These are phyloP conservation scores for Frankliniella fusca DNA, from an alignment of 2,888 invertebrate genomes.

Conservation along the genomic window DNA sequence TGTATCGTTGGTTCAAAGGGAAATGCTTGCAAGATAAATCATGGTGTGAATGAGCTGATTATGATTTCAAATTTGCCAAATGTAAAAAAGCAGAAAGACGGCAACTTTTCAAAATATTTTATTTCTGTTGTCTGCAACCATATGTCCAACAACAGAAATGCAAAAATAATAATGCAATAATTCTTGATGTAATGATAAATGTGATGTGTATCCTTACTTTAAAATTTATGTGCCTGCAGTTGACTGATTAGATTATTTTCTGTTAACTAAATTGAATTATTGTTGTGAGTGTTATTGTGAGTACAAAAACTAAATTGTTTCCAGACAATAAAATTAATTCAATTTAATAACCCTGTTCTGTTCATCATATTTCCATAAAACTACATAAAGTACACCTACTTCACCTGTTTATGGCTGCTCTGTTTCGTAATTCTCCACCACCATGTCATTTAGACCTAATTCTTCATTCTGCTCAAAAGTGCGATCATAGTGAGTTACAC, in stretches of 20 bases:
- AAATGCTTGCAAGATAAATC: slow-evolving; percentile 75
- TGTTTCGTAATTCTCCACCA: slow-evolving; percentile 73
- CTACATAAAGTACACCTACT: neutral
- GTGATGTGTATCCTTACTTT: no score
- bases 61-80: neutral
- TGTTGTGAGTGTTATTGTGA: neutral
- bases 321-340: neutral
- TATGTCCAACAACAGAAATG: no score
- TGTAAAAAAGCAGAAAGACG: neutral
- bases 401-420: neutral
- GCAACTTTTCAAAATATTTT: neutral
- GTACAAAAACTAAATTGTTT: neutral
- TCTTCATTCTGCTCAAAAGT: slow-evolving; percentile 90
- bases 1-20: slow-evolving; percentile 80
- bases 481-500: slow-evolving; percentile 74
- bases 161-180: no score
- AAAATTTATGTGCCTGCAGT: no score
- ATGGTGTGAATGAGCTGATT: slow-evolving; percentile 60
- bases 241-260: no score
- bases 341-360: neutral
- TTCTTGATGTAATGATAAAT: no score
- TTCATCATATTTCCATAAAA: no score
- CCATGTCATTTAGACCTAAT: slow-evolving; percentile 92
- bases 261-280: neutral
- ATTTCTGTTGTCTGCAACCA: neutral